Conservation (phyloP, 2,113 vertebrate genomes). For the Struthio camelus region DNA sequence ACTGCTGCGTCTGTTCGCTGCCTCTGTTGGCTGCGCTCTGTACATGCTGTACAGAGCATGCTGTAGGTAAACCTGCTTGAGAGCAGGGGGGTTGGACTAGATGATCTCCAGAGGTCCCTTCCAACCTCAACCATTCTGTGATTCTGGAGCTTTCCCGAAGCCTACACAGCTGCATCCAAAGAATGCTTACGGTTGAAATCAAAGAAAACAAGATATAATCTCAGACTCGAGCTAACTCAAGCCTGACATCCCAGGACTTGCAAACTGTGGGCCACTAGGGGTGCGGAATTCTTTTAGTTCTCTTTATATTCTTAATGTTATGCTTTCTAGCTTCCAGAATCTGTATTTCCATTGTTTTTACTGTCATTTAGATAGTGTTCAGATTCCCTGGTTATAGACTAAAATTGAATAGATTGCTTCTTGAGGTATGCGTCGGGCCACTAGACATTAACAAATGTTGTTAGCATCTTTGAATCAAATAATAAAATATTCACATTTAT, state of each 20-base stretch:
- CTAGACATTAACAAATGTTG: background rate
- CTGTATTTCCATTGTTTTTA: background rate
- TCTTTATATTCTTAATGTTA: background rate
- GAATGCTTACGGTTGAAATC: background rate
- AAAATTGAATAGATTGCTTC: background rate
- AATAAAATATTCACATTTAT: background rate
- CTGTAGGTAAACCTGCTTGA: too few relatives aligned
- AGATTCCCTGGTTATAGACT: background rate
- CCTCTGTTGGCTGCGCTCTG: too few relatives aligned
- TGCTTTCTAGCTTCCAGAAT: background rate
- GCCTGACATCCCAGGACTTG: background rate
- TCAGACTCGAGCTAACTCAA: background rate
- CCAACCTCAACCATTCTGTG: too few relatives aligned
- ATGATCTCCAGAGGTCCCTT: too few relatives aligned
- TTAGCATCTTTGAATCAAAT: background rate
- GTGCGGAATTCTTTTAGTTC: background rate
- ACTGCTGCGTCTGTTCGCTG: too few relatives aligned
- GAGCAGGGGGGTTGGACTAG: too few relatives aligned
- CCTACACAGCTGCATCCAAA: background rate
- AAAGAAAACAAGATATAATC: too few relatives aligned
- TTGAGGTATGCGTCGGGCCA: background rate
- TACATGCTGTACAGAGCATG: too few relatives aligned
- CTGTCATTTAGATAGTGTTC: background rate
- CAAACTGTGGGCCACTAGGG: background rate
- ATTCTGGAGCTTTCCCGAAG: background rate